Conservation (phyloP, 2,113 vertebrate species). For the Bos taurus region DNA sequence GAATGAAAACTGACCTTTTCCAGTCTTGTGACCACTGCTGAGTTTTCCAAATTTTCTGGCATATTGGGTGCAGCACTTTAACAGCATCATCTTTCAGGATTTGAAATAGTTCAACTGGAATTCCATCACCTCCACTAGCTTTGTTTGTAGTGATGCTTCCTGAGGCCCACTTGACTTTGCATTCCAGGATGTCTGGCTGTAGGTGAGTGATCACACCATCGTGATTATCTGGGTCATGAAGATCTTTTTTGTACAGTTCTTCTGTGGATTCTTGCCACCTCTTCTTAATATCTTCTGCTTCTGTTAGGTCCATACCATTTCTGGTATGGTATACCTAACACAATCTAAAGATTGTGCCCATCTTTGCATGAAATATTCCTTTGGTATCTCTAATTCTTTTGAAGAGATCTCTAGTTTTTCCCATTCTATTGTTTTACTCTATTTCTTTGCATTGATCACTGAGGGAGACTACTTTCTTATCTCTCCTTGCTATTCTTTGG, state of each 20-base stretch:
- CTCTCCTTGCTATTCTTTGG: neutral
- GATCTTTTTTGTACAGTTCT: neutral
- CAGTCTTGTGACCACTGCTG: neutral
- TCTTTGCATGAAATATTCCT: neutral
- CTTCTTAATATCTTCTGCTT: neutral
- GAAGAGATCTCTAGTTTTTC: neutral
- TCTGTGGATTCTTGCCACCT: neutral
- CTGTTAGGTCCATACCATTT: neutral
- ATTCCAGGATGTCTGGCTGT: neutral
- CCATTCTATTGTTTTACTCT: neutral
- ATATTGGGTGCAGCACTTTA: too few relatives aligned
- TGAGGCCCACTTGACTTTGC: neutral
- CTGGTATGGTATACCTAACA: neutral
- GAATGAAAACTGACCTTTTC: neutral
- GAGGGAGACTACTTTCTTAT: neutral
- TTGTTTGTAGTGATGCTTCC: neutral
- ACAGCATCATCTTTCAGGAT: too few relatives aligned
- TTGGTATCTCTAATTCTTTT: neutral
- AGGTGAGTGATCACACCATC: neutral
- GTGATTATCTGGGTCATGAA: neutral
- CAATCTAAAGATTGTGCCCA: neutral
- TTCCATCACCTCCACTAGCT: too few relatives aligned
- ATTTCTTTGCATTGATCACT: neutral
- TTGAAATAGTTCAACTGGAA: too few relatives aligned
- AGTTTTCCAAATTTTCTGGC: neutral